These are phyloP conservation scores for Ceratina australensis DNA, from an alignment of 1,140 invertebrate species.

Conservation along the genomic window DNA sequence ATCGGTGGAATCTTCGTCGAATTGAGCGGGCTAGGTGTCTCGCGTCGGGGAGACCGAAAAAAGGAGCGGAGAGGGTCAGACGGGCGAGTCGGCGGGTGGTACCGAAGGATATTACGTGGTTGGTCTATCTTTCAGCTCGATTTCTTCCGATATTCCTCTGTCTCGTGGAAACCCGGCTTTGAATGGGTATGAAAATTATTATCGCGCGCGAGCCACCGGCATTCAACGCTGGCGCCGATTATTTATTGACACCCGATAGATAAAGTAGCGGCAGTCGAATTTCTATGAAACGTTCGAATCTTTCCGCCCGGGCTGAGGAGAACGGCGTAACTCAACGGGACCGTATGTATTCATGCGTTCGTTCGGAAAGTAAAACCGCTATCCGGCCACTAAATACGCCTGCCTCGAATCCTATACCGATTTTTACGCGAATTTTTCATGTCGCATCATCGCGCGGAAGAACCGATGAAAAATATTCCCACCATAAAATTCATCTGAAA, in stretches of 20 bases:
- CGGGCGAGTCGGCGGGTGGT: not conserved
- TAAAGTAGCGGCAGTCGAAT: constrained; percentile 48
- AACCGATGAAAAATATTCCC: not conserved
- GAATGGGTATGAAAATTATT: constrained; percentile 65
- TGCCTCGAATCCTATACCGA: too few relatives aligned
- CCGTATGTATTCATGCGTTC: constrained; percentile 16
- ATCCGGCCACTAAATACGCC: not conserved
- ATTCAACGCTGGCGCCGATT: constrained; percentile 46
- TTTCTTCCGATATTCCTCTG: constrained; percentile 67
- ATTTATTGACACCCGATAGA: constrained; percentile 64
- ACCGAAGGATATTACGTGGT: constrained; percentile 57
- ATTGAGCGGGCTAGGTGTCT: constrained; percentile 1
- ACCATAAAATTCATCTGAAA: not conserved
- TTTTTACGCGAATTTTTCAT: too few relatives aligned
- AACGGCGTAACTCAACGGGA: not conserved
- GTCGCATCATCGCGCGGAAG: too few relatives aligned
- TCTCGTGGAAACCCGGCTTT: constrained; percentile 55
- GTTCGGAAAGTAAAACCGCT: not conserved
- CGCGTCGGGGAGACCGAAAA: not conserved
- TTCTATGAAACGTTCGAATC: constrained; percentile 60
- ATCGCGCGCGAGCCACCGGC: constrained; percentile 50
- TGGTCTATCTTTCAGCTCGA: constrained; percentile 66
- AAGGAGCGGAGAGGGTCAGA: constrained; percentile 28
- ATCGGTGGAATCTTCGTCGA: constrained; percentile 16
- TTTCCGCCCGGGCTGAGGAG: constrained; percentile 6